Base-by-base conservation (phyloP, 2,113 vertebrate genomes). In the Willisornis vidua region DNA sequence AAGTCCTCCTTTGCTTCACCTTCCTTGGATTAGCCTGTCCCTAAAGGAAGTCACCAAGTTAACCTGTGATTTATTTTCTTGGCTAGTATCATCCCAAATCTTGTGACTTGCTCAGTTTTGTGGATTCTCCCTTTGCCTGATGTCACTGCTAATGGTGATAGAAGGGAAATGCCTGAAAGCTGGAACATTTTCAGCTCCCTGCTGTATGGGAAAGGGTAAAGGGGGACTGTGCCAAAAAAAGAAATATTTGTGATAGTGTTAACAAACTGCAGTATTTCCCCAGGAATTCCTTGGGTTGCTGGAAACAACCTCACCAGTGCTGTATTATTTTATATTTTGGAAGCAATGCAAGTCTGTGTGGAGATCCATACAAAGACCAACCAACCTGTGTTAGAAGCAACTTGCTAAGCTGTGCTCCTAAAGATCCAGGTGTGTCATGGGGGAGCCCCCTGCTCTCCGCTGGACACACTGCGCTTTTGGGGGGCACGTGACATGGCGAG, bases 141-240 rank as follows among this genome's bases (percentile, higher is more conserved):
- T 80, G 13, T 74, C 55, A 46, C 29, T 57, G 65, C 8, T 77
- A 7, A 12, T 37, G 22, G 4, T 67, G 37, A 77, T 26, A 57
- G 43, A 71, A 90, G n/a, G 67, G 88, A 48, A 83, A 46, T 31
- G 46, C 41, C 75, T 75, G 57, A 96, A 49, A 39, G 43, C 28
- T 52, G 23, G 52, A 75, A 41, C 18, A 3, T 66, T 88, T 88
- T 71, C 48, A 68, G 14, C 71, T 87, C 58, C n/a, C 25, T 65
- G 33, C 13, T 41, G 3, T 28, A 13, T 46, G 39, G 54, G 35
- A 82, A 71, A 41, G 39, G 39, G 25, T 48, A 54, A 93, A 81
- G 90, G 76, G 73, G 35, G 25, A 72, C 61, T 68, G 93, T 95
- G 94, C 92, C 96, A 97, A 96, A 96, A 76, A 91, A 86, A 41